phyloP scores from a whole-genome alignment of 2,888 invertebrate species.

The Emesis castigata region DNA sequence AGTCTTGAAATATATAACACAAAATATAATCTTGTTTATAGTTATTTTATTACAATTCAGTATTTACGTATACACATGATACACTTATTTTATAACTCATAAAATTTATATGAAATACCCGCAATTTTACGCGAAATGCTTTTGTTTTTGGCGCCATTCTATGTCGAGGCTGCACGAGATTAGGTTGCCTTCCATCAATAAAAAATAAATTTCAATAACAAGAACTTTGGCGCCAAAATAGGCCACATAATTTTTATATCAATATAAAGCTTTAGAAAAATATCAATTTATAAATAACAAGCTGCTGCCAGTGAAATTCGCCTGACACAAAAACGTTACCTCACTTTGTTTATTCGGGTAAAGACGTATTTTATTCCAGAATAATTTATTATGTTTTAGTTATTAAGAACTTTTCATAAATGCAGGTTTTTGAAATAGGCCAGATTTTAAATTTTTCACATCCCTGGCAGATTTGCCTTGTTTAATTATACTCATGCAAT shows the following conservation, averaged over 20 bases:
- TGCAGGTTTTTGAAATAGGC: too few relatives aligned
- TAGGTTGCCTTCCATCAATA: not conserved
- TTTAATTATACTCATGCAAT: too few relatives aligned
- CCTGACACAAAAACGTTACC: too few relatives aligned
- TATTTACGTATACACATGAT: not conserved
- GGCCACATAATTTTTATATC: not conserved
- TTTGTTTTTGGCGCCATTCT: not conserved
- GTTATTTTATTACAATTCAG: not conserved
- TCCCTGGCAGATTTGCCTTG: too few relatives aligned
- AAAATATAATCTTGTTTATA: not conserved
- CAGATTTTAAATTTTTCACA: too few relatives aligned
- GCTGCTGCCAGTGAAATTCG: too few relatives aligned
- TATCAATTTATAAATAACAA: too few relatives aligned
- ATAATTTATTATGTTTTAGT: too few relatives aligned
- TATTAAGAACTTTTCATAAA: too few relatives aligned
- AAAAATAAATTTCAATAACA: not conserved
- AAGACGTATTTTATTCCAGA: too few relatives aligned
- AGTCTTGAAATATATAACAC: not conserved
- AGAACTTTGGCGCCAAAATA: not conserved
- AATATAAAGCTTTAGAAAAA: too few relatives aligned
- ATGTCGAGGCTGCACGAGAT: not conserved
- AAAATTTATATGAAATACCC: not conserved
- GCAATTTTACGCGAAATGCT: not conserved
- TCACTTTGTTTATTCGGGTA: too few relatives aligned
- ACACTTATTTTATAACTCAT: conserved; percentile 1